Evolutionary conservation across 1,140 invertebrate genomes (phyloP).

Genomic region (Lepidostoma basale): DNA sequence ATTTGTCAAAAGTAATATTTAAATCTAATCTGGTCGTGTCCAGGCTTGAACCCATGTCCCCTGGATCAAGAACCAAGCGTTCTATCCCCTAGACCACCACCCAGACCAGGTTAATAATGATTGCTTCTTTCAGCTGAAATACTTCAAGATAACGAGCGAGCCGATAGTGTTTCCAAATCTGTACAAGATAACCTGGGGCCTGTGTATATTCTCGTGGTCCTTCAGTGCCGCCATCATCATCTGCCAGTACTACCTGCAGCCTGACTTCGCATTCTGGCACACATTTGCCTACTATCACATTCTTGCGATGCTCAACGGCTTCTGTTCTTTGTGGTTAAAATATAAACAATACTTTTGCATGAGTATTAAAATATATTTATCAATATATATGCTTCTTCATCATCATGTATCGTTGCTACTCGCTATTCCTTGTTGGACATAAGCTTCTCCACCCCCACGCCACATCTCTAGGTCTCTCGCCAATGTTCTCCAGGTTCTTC

Average conservation of each 20-base stretch:
- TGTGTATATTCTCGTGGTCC: slow-evolving; percentile 68
- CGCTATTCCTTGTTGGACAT: too few relatives aligned
- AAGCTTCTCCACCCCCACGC: too few relatives aligned
- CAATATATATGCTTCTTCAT: neutral
- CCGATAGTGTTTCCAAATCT: slow-evolving; percentile 68
- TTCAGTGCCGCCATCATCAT: slow-evolving; percentile 66
- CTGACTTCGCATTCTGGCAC: slow-evolving; percentile 71
- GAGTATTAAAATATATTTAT: neutral
- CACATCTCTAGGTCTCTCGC: too few relatives aligned
- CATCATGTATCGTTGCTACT: too few relatives aligned
- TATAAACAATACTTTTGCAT: too few relatives aligned
- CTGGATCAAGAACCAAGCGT: too few relatives aligned
- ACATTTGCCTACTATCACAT: slow-evolving; percentile 73
- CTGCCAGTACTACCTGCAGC: slow-evolving; percentile 69
- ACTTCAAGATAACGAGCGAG: slow-evolving; percentile 67
- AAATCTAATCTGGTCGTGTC: too few relatives aligned
- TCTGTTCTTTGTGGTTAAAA: slow-evolving; percentile 70
- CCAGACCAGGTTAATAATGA: slow-evolving; percentile 23
- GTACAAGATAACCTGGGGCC: slow-evolving; percentile 63
- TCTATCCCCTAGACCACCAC: too few relatives aligned
- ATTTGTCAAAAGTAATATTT: too few relatives aligned
- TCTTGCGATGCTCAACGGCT: slow-evolving; percentile 71
- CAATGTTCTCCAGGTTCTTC: too few relatives aligned
- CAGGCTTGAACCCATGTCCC: too few relatives aligned
- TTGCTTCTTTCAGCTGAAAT: slow-evolving; percentile 60